Conservation (phyloP, 2,797 vertebrate genomes). For the Oreochromis grahami region DNA sequence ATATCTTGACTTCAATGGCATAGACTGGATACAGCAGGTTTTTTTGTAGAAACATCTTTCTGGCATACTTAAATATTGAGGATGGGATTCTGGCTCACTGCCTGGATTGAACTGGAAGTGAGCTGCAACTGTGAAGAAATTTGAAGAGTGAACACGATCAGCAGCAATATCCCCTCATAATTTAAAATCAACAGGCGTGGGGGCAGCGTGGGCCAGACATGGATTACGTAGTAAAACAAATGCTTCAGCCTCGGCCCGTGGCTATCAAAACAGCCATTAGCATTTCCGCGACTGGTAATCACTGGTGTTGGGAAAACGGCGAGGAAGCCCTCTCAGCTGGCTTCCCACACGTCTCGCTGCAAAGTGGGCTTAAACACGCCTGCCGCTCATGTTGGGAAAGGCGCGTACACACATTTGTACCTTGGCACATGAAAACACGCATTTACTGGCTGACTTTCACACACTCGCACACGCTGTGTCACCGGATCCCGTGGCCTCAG, state of each 20-base stretch:
- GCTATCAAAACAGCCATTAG: constrained; percentile 79
- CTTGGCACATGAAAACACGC: not conserved
- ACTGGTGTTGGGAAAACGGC: constrained; percentile 66
- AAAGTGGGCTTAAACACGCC: constrained; percentile 35
- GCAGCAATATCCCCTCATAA: constrained; percentile 58
- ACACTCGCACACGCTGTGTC: constrained; percentile 34
- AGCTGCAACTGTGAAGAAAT: not conserved
- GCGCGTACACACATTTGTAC: not conserved
- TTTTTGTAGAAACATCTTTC: not conserved
- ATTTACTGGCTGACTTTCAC: constrained; percentile 26
- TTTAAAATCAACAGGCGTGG: constrained; percentile 61
- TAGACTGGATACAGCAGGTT: not conserved
- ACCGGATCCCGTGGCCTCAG: constrained; percentile 28
- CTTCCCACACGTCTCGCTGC: constrained; percentile 65
- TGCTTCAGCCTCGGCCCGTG: constrained; percentile 39
- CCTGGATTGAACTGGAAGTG: not conserved
- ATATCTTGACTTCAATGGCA: not conserved
- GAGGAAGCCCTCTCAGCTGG: constrained; percentile 50
- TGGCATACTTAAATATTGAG: not conserved
- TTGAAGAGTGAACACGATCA: not conserved
- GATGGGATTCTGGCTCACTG: not conserved
- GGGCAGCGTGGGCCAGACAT: constrained; percentile 58
- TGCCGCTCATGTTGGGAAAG: constrained; percentile 29
- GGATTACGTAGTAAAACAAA: constrained; percentile 75
- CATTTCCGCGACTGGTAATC: constrained; percentile 76